Evolutionary conservation across 2,113 vertebrate genomes (phyloP).

Genomic region (Nestor notabilis): DNA sequence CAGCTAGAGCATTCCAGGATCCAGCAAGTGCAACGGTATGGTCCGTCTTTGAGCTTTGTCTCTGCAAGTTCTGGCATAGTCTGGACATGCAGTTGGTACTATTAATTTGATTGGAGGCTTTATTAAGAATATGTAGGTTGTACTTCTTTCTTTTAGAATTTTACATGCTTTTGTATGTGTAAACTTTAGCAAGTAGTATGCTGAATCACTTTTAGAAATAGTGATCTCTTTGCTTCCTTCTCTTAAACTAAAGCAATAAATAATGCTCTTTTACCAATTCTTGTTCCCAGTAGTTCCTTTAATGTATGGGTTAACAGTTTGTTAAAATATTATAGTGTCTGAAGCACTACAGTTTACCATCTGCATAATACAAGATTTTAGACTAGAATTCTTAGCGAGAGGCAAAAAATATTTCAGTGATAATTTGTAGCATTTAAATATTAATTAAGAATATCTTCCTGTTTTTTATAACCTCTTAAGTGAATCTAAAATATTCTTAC

Average conservation of each 20-base stretch:
- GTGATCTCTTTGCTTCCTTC: neutral
- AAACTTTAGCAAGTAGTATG: neutral
- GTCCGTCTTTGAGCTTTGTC: neutral
- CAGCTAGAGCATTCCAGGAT: conserved; percentile 61
- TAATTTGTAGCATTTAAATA: neutral
- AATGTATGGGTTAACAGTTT: neutral
- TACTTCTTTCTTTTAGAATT: neutral
- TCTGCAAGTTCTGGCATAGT: neutral
- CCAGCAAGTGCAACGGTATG: conserved; percentile 60
- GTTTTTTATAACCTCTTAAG: neutral
- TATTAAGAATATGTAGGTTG: neutral
- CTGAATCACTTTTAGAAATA: neutral
- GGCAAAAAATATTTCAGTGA: neutral
- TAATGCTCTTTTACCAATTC: neutral
- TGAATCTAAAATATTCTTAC: conserved; percentile 28
- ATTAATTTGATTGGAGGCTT: neutral
- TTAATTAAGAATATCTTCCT: neutral
- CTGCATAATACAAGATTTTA: neutral
- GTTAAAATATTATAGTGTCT: neutral
- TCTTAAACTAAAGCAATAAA: neutral
- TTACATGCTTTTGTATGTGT: neutral
- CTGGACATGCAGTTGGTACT: neutral
- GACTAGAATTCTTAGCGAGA: neutral
- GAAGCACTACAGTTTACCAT: neutral
- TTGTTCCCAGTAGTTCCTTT: neutral